Conservation (phyloP, 2,888 invertebrate genomes). For the Heliothis peltigera region DNA sequence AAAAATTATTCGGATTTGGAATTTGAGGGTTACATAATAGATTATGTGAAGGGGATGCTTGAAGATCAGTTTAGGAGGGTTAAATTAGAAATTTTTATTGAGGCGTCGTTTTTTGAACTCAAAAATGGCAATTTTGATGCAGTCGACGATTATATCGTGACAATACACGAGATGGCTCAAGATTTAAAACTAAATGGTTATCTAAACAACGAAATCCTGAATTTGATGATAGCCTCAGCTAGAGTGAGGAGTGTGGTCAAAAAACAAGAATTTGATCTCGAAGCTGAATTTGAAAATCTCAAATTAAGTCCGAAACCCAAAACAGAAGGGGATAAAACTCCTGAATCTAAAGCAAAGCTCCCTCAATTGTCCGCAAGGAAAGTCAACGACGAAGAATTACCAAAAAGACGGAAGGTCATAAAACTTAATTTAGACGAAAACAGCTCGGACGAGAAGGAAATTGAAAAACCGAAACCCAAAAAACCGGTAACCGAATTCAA, state of each 20-base stretch:
- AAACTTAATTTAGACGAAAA: constrained; percentile 76
- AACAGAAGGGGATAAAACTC: constrained; percentile 67
- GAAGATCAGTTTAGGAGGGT: constrained; percentile 63
- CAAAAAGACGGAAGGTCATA: constrained; percentile 73
- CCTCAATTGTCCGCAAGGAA: constrained; percentile 62
- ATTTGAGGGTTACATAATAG: constrained; percentile 67
- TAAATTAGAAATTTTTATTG: constrained; percentile 72
- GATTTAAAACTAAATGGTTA: constrained; percentile 64
- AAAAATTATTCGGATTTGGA: constrained; percentile 34
- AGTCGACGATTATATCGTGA: constrained; percentile 73
- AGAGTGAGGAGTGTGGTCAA: constrained; percentile 62
- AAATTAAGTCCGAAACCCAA: constrained; percentile 66
- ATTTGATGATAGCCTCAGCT: constrained; percentile 75
- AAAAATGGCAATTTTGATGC: constrained; percentile 62
- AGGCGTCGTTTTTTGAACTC: constrained; percentile 77
- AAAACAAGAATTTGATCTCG: constrained; percentile 60
- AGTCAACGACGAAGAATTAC: constrained; percentile 79
- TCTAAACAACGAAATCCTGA: constrained; percentile 73
- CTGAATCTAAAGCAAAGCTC: constrained; percentile 64
- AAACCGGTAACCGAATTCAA: constrained; percentile 70
- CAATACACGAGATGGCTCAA: constrained; percentile 74
- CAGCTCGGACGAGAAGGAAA: constrained; percentile 62
- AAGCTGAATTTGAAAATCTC: constrained; percentile 70
- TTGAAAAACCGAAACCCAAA: constrained; percentile 57
- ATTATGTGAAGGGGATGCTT: constrained; percentile 59